A percentile compares a stretch with the other conserved stretches of the same genome.
phyloP scores from a whole-genome alignment of 2,797 vertebrate genomes.

The Falco novaeseelandiae region DNA sequence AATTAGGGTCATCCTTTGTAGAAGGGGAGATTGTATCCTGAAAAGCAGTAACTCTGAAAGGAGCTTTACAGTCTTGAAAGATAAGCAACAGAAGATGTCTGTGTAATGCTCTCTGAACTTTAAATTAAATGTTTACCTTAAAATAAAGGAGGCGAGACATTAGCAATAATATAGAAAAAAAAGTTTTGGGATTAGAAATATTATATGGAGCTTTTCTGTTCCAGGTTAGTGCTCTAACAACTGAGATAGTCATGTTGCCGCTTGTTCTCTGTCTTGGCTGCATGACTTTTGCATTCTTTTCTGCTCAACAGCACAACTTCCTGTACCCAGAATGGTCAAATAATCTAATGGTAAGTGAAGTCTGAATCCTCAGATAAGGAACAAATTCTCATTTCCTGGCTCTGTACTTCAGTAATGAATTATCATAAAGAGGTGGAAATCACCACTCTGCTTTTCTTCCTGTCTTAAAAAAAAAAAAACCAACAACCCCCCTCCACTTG shows the following conservation, averaged over 20 bases:
- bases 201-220: background rate
- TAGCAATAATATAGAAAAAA: background rate
- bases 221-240: background rate
- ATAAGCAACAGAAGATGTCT: slow-evolving; percentile 16
- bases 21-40: slow-evolving; percentile 1
- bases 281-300: slow-evolving; percentile 48
- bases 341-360: background rate
- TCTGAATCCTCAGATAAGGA: slow-evolving; percentile 5
- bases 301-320: slow-evolving; percentile 26
- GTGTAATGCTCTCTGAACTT: background rate
- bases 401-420: background rate
- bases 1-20: slow-evolving; percentile 35
- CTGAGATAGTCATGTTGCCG: background rate
- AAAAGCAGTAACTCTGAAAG: slow-evolving; percentile 36
- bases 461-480: background rate
- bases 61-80: slow-evolving; percentile 16
- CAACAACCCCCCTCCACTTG: background rate
- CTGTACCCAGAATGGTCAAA: slow-evolving; percentile 22
- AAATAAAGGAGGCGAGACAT: slow-evolving; percentile 3
- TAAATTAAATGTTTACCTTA: background rate
- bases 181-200: background rate
- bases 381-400: background rate
- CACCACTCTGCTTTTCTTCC: background rate
- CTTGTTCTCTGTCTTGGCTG: slow-evolving; percentile 32
- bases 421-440: background rate